Evolutionary conservation across 2,113 vertebrate genomes (phyloP).

Genomic region (Pangasianodon gigas): DNA sequence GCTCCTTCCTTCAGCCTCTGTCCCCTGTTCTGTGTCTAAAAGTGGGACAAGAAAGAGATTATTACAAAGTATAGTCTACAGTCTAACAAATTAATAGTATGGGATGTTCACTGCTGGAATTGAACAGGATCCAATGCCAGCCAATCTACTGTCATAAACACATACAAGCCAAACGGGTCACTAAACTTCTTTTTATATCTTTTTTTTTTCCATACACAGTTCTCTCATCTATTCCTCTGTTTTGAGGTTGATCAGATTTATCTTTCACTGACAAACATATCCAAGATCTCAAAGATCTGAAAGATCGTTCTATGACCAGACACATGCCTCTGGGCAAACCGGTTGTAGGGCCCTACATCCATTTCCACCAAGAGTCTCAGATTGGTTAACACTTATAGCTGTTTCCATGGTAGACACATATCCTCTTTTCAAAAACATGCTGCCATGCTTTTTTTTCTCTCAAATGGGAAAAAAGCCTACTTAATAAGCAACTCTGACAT

Average conservation of each 20-base stretch:
- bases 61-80: background rate
- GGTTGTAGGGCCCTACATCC: slow-evolving; percentile 17
- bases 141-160: background rate
- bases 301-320: background rate
- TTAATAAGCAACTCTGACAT: background rate
- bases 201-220: slow-evolving; percentile 60
- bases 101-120: background rate
- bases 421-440: slow-evolving; percentile 16
- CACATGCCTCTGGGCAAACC: background rate
- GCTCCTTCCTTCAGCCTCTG: slow-evolving; percentile 91
- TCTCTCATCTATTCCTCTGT: background rate
- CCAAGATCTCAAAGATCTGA: background rate
- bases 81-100: background rate
- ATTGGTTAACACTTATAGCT: slow-evolving; percentile 49
- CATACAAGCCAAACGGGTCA: background rate
- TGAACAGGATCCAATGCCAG: background rate
- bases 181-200: background rate
- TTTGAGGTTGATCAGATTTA: background rate
- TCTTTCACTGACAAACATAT: background rate
- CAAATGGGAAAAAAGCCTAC: background rate
- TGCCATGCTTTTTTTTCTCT: slow-evolving; percentile 32
- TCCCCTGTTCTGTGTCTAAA: slow-evolving; percentile 87
- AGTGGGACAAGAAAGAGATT: slow-evolving; percentile 7
- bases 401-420: slow-evolving; percentile 59
- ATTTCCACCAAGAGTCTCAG: slow-evolving; percentile 1